Base-by-base conservation (phyloP, 2,888 invertebrate species). In the Cecidostiba fungosa region DNA sequence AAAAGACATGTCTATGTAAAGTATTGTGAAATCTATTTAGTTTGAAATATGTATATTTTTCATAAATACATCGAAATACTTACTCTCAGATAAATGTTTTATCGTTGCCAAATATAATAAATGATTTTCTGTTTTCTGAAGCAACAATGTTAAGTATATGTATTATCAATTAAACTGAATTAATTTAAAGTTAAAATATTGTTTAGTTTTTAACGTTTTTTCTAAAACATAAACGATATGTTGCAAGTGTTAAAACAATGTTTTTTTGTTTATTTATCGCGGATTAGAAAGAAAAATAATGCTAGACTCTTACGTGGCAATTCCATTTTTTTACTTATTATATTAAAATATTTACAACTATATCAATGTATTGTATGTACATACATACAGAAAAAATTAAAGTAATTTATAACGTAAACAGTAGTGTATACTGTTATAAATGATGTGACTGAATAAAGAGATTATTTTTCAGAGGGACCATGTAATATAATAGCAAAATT, bases 391-490 rank as follows among this genome's bases (percentile, higher is more conserved):
- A 59, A 10, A 59, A 50, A 81, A 50, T 66, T 47, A 26, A 82
- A 82, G 32, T 73, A 54, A 43, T 85, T 43, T 82, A 73, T 23
- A 82, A 78, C 39, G 66, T 23, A 82, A 85, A 59, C 62, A 29
- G 32, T 85, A 54, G 73, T 74, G 16, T 70, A n/a, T 10, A 29
- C 16, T 78, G 50, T 19, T 78, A 47, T 19, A 80, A 66, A 70
- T 47, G 73, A 29, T 72, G 19, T 77, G 43, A 36, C 47, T 26
- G 23, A 69, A 70, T 8, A 79, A 69, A 59, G 50, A 39, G 14
- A 82, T 73, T 50, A 79, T 79, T 36, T 79, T 82, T 83, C 66
- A 77, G 81, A 86, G 80, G 77, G 80, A 69, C 54, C 29, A 26
- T 23, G 26, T 19, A 59, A 14, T 72, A 62, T 81, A 32, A 54